Conservation (phyloP, 2,797 vertebrate species). For the Sarcophilus harrisii region DNA sequence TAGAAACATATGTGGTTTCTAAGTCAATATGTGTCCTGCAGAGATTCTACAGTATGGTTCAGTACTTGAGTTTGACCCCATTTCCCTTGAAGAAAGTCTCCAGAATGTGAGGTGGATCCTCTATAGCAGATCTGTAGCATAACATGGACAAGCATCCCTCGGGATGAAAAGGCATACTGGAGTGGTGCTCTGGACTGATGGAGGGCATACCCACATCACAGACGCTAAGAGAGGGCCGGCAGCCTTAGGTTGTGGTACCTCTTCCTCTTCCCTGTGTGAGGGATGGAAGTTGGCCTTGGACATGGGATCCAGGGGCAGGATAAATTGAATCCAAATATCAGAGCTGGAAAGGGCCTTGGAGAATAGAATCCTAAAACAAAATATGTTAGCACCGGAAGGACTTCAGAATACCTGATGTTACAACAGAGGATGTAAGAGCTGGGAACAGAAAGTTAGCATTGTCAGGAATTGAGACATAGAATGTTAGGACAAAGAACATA, state of each 20-base stretch:
- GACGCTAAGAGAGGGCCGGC: not conserved
- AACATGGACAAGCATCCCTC: not conserved
- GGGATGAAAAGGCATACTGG: not conserved
- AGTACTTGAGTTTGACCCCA: not conserved
- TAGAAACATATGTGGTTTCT: not conserved
- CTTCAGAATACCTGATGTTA: not conserved
- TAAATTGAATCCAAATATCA: not conserved
- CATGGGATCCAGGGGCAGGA: not conserved
- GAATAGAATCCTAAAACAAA: not conserved
- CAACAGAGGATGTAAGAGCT: not conserved
- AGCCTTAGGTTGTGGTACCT: not conserved
- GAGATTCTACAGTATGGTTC: not conserved
- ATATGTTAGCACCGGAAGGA: not conserved
- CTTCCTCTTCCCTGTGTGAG: not conserved
- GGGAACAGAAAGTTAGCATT: not conserved
- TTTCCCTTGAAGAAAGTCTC: not conserved
- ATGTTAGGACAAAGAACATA: not conserved
- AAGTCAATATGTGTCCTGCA: not conserved
- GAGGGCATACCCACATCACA: not conserved
- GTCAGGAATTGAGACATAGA: not conserved
- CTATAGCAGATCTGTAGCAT: not conserved
- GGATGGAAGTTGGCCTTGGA: not conserved
- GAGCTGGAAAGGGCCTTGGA: not conserved
- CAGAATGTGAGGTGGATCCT: not conserved
- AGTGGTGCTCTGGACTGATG: not conserved